Evolutionary conservation across 2,888 invertebrate species (phyloP), one percentile per base, ranked within the genome.

Genomic region (Malachius bipustulatus): DNA sequence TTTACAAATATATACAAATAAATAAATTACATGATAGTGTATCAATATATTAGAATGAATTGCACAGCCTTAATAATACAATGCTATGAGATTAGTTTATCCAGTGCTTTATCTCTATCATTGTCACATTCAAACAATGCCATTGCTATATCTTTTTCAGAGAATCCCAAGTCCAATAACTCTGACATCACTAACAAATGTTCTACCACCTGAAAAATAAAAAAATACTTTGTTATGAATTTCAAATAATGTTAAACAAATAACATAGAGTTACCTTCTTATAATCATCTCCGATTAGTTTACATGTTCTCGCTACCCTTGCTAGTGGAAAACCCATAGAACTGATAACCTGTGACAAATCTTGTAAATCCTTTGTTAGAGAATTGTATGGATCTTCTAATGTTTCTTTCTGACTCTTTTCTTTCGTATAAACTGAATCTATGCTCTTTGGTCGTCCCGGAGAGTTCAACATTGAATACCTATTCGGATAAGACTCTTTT

Each of bases 301-400:
- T 73, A 47, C 82, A 81, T n/a, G 84, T 81, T 49, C 85, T 73
- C 3, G 82, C 78, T 11, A 85, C 87, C 58, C 85, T 73, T 38
- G 80, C 72, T 34, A 82, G 57, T 0, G 85, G 80, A 56, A 93
- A 93, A 1, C 93, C 93, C 91, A 93, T 93, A 40, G 76, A 73
- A 51, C 77, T 77, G 38, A 91, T 76, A 44, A 76, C 77, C 51
- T 72, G 70, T 34, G 81, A 83, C 52, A 85, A 66, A 26, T 66
- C 69, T 57, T 82, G 79, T 36, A 72, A 64, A 34, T 71, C 66
- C 8, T 63, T 56, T 15, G 71, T 62, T 46, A 76, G 59, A 38
- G 55, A 55, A 36, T 48, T 44, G 38, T 59, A 65, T 4, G 63
- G 62, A 50, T 66, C 59, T 19, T 60, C 60, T 30, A 61, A 40